These are phyloP conservation scores for Carapus acus DNA, from an alignment of 2,797 vertebrate genomes.

Conservation along the genomic window DNA sequence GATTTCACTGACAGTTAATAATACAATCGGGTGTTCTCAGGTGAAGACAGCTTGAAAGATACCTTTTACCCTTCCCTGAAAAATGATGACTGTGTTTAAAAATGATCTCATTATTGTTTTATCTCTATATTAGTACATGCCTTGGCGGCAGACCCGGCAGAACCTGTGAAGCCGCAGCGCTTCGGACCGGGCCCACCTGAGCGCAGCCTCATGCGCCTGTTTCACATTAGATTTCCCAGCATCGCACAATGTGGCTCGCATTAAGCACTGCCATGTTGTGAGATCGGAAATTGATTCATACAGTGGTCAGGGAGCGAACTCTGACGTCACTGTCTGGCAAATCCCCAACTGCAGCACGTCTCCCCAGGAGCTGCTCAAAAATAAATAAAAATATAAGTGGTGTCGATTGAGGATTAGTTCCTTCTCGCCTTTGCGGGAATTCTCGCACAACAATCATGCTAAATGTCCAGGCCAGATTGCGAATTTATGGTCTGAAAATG, in stretches of 20 bases:
- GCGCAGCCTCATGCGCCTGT: conserved; percentile 52
- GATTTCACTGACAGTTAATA: too few relatives aligned
- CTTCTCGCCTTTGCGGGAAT: too few relatives aligned
- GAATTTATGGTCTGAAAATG: too few relatives aligned
- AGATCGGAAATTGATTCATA: conserved; percentile 65
- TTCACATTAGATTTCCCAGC: conserved; percentile 52
- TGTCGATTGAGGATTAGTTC: too few relatives aligned
- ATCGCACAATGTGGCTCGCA: conserved; percentile 67
- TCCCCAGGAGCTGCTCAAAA: conserved; percentile 26
- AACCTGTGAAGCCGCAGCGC: conserved; percentile 32
- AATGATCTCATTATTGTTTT: too few relatives aligned
- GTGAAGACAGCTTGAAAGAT: too few relatives aligned
- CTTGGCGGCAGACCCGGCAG: conserved; percentile 23
- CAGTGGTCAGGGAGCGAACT: conserved; percentile 56
- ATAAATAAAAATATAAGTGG: too few relatives aligned
- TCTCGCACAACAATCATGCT: too few relatives aligned
- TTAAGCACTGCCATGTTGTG: conserved; percentile 49
- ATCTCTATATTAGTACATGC: not conserved
- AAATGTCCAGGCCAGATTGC: too few relatives aligned
- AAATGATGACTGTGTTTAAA: too few relatives aligned
- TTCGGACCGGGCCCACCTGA: conserved; percentile 60
- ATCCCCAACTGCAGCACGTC: conserved; percentile 43
- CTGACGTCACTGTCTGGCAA: conserved; percentile 63
- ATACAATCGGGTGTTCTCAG: too few relatives aligned
- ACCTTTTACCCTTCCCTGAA: too few relatives aligned